Base-by-base conservation (phyloP, 2,797 vertebrate species). In the Poecilia picta region DNA sequence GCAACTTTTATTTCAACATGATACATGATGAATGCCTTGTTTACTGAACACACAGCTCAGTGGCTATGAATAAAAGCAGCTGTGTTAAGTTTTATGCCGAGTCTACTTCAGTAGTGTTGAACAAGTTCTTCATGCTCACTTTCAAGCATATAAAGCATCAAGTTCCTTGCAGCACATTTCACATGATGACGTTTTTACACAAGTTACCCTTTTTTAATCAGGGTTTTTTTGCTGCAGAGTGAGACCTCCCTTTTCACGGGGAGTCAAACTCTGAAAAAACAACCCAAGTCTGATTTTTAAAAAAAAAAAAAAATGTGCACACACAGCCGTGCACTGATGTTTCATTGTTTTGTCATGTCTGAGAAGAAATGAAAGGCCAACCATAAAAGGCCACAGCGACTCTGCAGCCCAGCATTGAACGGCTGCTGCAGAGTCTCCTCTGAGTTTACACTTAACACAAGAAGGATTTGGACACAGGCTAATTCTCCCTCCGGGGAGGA, bases 301-400 rank as follows among this genome's bases (percentile, higher is more conserved):
- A 41, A 36, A 36, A 39, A 39, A 39, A 39, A 39, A 76, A 46
- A 68, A 62, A 7, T 66, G 73, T 20, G 5, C 62, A 78, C 62
- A 57, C 81, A 78, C 72, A 78, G 23, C 47, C 59, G 68, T 80
- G 7, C 78, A 11, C 68, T 84, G 64, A 81, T 83, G 83, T 82
- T 91, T 90, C 70, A 81, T 82, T 85, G 83, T n/a, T 71, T 76
- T 77, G 73, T 91, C 83, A 90, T 87, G 89, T 83, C 90, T 88
- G 80, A 89, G 80, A 75, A 86, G 81, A 92, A 86, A 88, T 83
- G 83, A 86, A 81, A 87, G 88, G 82, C 86, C 86, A 79, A 88
- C 94, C 95, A 94, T 96, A 96, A 95, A 96, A 95, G 95, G 94
- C 89, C 79, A 90, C 85, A 87, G 83, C 68, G 45, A 88, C 83